Percentiles rank a stretch among this genome's conserved stretches.
phyloP scores from a whole-genome alignment of 2,113 vertebrate species.

The Labeo rohita region DNA sequence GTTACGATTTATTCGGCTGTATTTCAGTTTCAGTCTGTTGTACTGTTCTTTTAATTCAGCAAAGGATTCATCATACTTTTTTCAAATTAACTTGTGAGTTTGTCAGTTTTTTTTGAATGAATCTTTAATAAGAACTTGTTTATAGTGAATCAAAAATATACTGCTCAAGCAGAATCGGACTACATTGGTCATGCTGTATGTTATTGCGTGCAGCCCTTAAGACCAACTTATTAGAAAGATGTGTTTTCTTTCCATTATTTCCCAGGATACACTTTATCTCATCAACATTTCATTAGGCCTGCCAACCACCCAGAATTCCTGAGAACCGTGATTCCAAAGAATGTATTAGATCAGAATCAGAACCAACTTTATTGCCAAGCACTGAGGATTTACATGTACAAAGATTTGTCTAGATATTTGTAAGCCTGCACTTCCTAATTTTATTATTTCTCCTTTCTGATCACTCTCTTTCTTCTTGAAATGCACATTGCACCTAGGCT shows the following conservation, averaged over 20 bases:
- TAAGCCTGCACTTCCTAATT: not conserved
- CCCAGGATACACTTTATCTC: not conserved
- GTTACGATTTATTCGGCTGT: not conserved
- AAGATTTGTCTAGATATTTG: not conserved
- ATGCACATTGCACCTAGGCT: not conserved
- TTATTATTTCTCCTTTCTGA: not conserved
- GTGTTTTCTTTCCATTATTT: not conserved
- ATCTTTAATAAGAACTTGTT: not conserved
- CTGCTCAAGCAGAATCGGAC: not conserved
- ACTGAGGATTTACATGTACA: too few species aligned
- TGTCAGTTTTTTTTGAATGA: not conserved
- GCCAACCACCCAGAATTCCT: not conserved
- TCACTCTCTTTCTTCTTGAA: constrained; percentile 3
- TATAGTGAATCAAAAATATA: too few species aligned
- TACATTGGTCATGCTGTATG: not conserved
- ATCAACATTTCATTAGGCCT: not conserved
- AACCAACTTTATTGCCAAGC: too few species aligned
- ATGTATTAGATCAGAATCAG: not conserved
- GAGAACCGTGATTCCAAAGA: not conserved
- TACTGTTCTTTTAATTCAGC: not conserved
- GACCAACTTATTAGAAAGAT: not conserved
- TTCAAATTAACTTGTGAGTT: not conserved
- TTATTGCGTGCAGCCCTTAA: not conserved
- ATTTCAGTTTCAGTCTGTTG: not conserved
- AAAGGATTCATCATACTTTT: not conserved